These are phyloP conservation scores for Zoanthus sansibaricus DNA, from an alignment of 92 coral and sea anemone genomes.

Conservation along the genomic window DNA sequence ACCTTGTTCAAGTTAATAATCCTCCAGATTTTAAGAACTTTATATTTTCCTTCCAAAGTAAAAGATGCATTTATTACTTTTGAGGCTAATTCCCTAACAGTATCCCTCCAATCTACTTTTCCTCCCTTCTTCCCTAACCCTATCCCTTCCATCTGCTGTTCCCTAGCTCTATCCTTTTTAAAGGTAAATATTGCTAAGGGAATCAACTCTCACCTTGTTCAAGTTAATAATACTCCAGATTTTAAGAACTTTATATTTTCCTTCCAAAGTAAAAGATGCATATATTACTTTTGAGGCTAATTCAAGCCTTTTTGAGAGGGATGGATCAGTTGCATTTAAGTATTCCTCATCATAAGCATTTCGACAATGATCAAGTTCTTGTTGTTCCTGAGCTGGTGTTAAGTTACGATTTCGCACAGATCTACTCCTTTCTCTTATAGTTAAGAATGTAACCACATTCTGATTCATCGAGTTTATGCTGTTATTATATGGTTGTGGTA, in stretches of 20 bases:
- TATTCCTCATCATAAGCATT: conserved; percentile 45
- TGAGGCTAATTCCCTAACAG: too few species aligned
- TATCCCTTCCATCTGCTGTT: not conserved
- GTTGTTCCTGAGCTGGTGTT: conserved; percentile 7
- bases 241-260: conserved; percentile 79
- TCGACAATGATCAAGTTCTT: conserved; percentile 20
- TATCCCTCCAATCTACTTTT: not conserved
- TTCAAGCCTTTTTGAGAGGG: conserved; percentile 49
- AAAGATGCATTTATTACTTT: conserved; percentile 34
- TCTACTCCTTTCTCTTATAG: conserved; percentile 24
- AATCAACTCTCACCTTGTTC: conserved; percentile 70
- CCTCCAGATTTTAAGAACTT: conserved; percentile 66
- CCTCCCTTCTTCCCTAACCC: not conserved
- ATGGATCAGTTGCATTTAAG: conserved; percentile 41
- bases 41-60: conserved; percentile 67
- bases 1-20: conserved; percentile 81
- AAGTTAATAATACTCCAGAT: conserved; percentile 62
- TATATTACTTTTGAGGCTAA: conserved; percentile 38
- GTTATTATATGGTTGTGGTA: conserved; percentile 9
- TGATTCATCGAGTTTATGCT: not conserved
- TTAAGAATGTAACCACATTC: not conserved
- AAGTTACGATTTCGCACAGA: not conserved
- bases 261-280: conserved; percentile 42
- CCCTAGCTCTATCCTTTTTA: not conserved
- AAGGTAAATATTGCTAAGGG: too few species aligned